Base-by-base conservation (phyloP, 2,797 vertebrate species). In the Heterohyrax brucei region DNA sequence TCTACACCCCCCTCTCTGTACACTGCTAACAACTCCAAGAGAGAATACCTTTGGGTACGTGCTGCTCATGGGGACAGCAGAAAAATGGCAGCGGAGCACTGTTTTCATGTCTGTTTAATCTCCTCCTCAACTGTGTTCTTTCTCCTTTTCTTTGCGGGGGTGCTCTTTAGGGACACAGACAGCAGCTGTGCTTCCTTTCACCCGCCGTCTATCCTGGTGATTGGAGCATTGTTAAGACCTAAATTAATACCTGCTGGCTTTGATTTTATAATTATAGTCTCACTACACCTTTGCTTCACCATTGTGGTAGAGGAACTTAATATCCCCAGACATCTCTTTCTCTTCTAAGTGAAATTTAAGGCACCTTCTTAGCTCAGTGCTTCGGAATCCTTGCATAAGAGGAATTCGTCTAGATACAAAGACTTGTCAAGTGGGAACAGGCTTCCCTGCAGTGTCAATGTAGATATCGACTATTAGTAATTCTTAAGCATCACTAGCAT, bases 201-300 rank as follows among this genome's bases (percentile, higher is more conserved):
- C 68, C 81, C 48, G 48, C 86, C 70, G 46, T 82, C 91, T 64
- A 8, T 46, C 46, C 87, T 3, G 0, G 73, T 2, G 48, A 46
- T 8, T 6, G 72, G 90, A 87, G 92, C 81, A 21, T 83, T 53
- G 59, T 56, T 56, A 61, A 95, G 82, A 59, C 53, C 46, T 86
- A 64, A 28, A 28, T 84, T 77, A 94, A 62, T n/a, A 73, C 87
- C 87, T 77, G 21, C 93, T 62, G 84, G 66, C 83, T 97, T 95
- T 80, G 87, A 87, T 84, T 94, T 78, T 82, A 33, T 89, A 64
- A 80, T 77, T 68, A 62, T 0, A 85, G 94, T 61, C 91, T 95
- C 46, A 14, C 24, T 68, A 4, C n/a, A 56, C 94, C 82, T 91
- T 82, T 66, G n/a, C 79, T 66, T 96, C 21, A 0, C 50, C 88